These are phyloP conservation scores for Lottia scabra DNA, from an alignment of 2,888 invertebrate species.

Conservation along the genomic window DNA sequence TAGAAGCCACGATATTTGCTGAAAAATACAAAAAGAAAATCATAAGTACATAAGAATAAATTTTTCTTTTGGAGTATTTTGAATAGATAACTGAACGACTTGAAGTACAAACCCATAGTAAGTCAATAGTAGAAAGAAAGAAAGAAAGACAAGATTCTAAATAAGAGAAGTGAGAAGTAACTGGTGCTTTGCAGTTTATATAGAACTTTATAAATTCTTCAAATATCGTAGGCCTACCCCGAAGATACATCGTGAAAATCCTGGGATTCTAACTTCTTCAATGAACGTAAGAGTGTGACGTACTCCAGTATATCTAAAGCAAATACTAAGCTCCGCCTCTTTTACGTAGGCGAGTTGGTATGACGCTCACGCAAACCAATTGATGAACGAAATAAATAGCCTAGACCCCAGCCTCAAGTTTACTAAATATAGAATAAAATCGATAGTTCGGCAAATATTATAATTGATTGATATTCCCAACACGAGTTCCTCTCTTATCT, in stretches of 20 bases:
- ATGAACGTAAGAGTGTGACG: constrained; percentile 1
- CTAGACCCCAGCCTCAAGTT: background rate
- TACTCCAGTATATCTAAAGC: constrained; percentile 30
- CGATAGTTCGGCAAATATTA: background rate
- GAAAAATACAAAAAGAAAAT: constrained; percentile 38
- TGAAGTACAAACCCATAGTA: no score
- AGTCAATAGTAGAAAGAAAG: no score
- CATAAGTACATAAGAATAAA: background rate
- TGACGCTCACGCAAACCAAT: constrained; percentile 1
- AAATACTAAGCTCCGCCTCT: constrained; percentile 44
- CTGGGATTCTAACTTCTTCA: background rate
- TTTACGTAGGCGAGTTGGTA: constrained; percentile 34
- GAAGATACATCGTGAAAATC: background rate
- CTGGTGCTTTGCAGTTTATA: no score
- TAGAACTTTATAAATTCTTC: background rate
- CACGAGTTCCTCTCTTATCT: background rate
- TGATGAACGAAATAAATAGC: constrained; percentile 6
- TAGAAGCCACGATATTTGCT: constrained; percentile 64
- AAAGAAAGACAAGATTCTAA: no score
- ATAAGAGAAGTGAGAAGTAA: no score
- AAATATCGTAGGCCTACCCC: constrained; percentile 3
- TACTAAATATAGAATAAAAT: background rate
- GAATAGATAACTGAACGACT: no score
- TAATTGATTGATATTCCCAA: background rate
- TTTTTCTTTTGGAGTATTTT: no score